phyloP scores from a whole-genome alignment of 2,113 vertebrate species.

The Platichthys flesus region DNA sequence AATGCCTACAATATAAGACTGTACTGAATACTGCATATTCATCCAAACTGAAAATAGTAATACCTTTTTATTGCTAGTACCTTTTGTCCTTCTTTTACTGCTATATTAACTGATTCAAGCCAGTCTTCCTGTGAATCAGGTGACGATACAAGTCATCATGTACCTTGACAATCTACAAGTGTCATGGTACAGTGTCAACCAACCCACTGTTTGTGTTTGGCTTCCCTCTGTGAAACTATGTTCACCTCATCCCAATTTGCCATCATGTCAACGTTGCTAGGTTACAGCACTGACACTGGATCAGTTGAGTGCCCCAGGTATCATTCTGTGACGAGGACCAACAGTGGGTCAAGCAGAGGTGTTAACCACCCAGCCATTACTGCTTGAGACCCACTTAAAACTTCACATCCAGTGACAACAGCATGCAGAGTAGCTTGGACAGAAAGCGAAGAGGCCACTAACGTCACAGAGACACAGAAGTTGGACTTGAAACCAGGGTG shows the following conservation, averaged over 20 bases:
- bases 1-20: not conserved
- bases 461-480: not conserved
- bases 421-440: conserved; percentile 10
- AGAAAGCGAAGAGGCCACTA: not conserved
- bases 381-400: conserved; percentile 11
- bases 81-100: not conserved
- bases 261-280: conserved; percentile 24
- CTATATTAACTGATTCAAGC: not conserved
- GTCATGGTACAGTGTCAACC: too few relatives aligned
- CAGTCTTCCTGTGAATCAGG: not conserved
- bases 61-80: not conserved
- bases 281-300: conserved; percentile 15
- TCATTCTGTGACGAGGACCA: not conserved
- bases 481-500: not conserved
- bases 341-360: conserved; percentile 8
- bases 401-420: not conserved
- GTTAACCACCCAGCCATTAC: conserved; percentile 23
- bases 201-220: not conserved
- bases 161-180: not conserved
- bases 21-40: too few relatives aligned
- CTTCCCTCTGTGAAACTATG: not conserved
- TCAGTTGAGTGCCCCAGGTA: not conserved
- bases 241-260: not conserved
- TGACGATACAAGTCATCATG: not conserved
- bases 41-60: not conserved